A percentile compares a stretch with the other conserved stretches of the same genome.
Conservation (phyloP, 2,888 invertebrate species). For the Heteromyza rotundicornis region DNA sequence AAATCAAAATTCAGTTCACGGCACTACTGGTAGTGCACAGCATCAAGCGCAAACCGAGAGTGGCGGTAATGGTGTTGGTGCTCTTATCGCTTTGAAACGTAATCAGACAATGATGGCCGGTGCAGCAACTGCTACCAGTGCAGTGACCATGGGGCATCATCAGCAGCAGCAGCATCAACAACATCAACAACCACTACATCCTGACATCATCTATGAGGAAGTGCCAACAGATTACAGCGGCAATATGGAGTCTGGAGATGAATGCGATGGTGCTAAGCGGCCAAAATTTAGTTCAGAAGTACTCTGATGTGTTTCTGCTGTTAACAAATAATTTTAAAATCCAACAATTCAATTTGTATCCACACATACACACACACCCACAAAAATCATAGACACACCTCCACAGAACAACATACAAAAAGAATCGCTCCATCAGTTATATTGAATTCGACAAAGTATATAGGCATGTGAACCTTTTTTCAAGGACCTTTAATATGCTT, state of each 20-base stretch:
- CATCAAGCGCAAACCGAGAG: background rate
- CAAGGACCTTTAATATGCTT: background rate
- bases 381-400: constrained; percentile 19
- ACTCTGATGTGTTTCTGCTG: constrained; percentile 53
- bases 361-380: constrained; percentile 19
- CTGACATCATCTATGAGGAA: constrained; percentile 58
- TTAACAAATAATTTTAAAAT: constrained; percentile 36
- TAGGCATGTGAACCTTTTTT: constrained; percentile 14
- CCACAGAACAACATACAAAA: constrained; percentile 27
- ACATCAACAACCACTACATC: constrained; percentile 42
- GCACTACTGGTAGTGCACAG: constrained; percentile 25
- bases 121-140: constrained; percentile 35
- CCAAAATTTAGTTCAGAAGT: constrained; percentile 59
- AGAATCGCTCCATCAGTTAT: constrained; percentile 48
- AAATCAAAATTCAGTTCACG: constrained; percentile 50
- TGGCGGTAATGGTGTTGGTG: constrained; percentile 43
- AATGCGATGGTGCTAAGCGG: constrained; percentile 57
- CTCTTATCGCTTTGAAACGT: constrained; percentile 57
- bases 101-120: constrained; percentile 56
- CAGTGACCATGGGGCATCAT: constrained; percentile 39
- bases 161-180: constrained; percentile 43
- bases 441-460: constrained; percentile 49
- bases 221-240: constrained; percentile 59
- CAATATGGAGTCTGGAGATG: constrained; percentile 54
- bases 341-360: constrained; percentile 38